These are phyloP conservation scores for Chitala chitala DNA, from an alignment of 2,113 vertebrate species.

Conservation along the genomic window DNA sequence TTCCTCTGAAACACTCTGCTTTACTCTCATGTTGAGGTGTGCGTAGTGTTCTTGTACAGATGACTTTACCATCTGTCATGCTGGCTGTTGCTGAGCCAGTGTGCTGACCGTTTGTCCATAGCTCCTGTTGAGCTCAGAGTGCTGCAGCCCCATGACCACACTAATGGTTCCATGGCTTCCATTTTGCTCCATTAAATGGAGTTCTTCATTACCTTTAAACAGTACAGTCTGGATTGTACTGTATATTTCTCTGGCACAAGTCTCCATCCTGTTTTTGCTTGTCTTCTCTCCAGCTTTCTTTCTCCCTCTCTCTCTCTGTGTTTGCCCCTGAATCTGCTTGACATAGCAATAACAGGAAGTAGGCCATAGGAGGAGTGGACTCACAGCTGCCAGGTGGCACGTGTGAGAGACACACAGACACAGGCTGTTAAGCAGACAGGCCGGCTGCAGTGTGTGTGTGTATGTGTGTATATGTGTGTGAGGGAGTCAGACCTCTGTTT, in stretches of 20 bases:
- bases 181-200: background rate
- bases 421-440: background rate
- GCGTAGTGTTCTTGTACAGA: background rate
- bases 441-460: background rate
- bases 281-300: background rate
- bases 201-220: background rate
- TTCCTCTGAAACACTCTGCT: no score
- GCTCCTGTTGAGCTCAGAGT: background rate
- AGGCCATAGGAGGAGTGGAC: background rate
- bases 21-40: no score
- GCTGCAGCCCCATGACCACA: background rate
- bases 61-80: slow-evolving; percentile 5
- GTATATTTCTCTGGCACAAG: background rate
- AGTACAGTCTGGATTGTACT: background rate
- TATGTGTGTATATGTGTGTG: no score
- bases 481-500: no score
- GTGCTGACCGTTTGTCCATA: background rate
- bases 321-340: background rate
- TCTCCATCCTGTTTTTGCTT: background rate
- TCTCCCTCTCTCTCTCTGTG: background rate
- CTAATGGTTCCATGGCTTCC: background rate
- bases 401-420: background rate
- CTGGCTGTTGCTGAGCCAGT: background rate
- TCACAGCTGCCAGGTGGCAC: background rate
- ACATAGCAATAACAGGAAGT: background rate